These are phyloP conservation scores for Bostrychus sinensis DNA, from an alignment of 2,113 vertebrate genomes.

Conservation along the genomic window DNA sequence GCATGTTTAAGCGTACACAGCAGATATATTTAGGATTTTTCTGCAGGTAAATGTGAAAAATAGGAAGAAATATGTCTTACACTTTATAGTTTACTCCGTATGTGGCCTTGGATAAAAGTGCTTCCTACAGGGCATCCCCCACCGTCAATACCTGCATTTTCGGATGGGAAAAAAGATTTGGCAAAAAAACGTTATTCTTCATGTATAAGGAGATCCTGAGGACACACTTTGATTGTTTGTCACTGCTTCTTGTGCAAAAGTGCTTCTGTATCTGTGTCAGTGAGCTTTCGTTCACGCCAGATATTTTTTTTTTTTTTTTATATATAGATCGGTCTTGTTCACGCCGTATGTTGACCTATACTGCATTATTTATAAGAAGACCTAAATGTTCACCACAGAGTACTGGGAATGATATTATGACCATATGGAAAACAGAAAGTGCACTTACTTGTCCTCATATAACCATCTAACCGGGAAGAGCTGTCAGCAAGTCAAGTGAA, in stretches of 20 bases:
- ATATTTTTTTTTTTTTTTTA: slow-evolving; percentile 1
- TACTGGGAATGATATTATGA: slow-evolving; percentile 12
- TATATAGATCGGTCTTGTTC: background rate
- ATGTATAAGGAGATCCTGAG: background rate
- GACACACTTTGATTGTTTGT: slow-evolving; percentile 19
- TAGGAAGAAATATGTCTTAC: background rate
- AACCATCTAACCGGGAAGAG: slow-evolving; percentile 1
- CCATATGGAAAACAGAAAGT: slow-evolving; percentile 2
- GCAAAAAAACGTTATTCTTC: background rate
- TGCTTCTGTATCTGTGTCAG: slow-evolving; percentile 10
- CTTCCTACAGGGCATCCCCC: slow-evolving; percentile 16
- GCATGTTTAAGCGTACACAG: slow-evolving; percentile 34
- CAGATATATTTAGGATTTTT: slow-evolving; percentile 18
- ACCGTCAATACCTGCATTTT: slow-evolving; percentile 5
- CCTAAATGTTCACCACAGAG: slow-evolving; percentile 8
- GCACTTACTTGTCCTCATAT: background rate
- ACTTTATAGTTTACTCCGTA: slow-evolving; percentile 4
- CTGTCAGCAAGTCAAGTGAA: background rate
- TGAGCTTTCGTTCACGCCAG: background rate
- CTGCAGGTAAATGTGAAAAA: slow-evolving; percentile 32
- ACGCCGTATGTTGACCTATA: background rate
- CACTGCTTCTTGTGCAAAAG: background rate
- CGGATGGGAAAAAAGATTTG: background rate
- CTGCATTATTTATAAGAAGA: slow-evolving; percentile 8
- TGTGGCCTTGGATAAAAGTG: slow-evolving; percentile 15